These are phyloP conservation scores for Radopholus similis DNA, from an alignment of 1,140 invertebrate genomes.

Conservation along the genomic window DNA sequence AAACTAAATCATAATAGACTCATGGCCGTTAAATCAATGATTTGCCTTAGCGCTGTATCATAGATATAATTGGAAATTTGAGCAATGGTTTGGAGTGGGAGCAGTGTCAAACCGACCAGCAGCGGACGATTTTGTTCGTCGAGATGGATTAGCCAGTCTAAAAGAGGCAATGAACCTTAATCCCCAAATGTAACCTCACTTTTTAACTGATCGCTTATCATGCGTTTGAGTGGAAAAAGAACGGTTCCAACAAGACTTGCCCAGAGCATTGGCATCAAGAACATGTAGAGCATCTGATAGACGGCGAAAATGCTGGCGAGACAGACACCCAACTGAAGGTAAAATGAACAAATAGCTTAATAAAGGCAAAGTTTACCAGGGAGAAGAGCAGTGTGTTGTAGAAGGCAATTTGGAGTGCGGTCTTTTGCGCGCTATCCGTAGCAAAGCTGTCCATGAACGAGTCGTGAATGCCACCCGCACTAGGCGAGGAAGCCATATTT, in stretches of 20 bases:
- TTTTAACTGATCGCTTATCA: conserved; percentile 17
- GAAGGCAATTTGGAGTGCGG: conserved; percentile 40
- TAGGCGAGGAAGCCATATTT: too few relatives aligned
- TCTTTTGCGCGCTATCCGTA: conserved; percentile 23
- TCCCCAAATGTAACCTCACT: neutral
- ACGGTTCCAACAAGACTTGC: conserved; percentile 42
- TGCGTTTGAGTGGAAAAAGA: conserved; percentile 30
- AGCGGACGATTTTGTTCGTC: conserved; percentile 64
- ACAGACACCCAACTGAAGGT: conserved; percentile 38
- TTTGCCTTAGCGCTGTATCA: conserved; percentile 45
- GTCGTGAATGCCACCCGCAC: too few relatives aligned
- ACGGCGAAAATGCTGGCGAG: conserved; percentile 41
- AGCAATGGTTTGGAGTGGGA: conserved; percentile 73
- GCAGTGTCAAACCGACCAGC: conserved; percentile 69
- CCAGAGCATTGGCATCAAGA: conserved; percentile 45
- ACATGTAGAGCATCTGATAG: conserved; percentile 46
- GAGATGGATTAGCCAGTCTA: conserved; percentile 69
- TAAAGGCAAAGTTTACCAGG: conserved; percentile 31
- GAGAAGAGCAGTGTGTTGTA: conserved; percentile 46
- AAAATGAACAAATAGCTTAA: neutral
- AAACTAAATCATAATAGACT: conserved; percentile 32
- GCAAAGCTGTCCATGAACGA: conserved; percentile 29
- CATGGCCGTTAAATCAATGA: conserved; percentile 1
- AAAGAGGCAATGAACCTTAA: conserved; percentile 57
- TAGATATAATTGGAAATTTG: conserved; percentile 72